Conservation (phyloP, 2,888 invertebrate species). For the Drosophila subquinaria region DNA sequence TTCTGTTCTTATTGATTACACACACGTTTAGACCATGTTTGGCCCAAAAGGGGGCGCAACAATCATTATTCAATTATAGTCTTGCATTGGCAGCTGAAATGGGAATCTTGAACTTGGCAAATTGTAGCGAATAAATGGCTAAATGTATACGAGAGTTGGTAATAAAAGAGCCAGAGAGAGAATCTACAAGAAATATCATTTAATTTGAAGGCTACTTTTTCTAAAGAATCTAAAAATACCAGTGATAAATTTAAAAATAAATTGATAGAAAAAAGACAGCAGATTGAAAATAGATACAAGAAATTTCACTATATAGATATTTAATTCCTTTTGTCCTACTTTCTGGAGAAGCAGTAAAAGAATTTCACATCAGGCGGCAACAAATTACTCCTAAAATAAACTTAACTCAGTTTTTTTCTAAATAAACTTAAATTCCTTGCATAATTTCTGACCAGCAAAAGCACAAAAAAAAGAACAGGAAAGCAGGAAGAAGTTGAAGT, state of each 20-base stretch:
- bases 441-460: background rate
- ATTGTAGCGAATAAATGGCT: constrained; percentile 2
- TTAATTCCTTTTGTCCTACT: background rate
- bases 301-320: background rate
- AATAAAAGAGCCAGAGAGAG: background rate
- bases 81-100: constrained; percentile 28
- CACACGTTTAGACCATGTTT: constrained; percentile 33
- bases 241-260: background rate
- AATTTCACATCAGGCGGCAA: background rate
- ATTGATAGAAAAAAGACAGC: too few species aligned
- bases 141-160: constrained; percentile 18
- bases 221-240: background rate
- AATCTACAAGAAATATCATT: background rate
- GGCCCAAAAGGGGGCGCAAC: constrained; percentile 42
- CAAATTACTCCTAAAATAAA: background rate
- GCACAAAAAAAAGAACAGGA: background rate
- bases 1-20: constrained; percentile 47
- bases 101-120: constrained; percentile 29
- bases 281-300: too few species aligned
- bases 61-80: constrained; percentile 56
- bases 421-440: background rate
- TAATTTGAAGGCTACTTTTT: background rate
- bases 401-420: background rate
- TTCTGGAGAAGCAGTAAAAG: background rate
- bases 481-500: background rate